Base-by-base conservation (phyloP, 2,797 vertebrate species). In the Ambastaia sidthimunki region DNA sequence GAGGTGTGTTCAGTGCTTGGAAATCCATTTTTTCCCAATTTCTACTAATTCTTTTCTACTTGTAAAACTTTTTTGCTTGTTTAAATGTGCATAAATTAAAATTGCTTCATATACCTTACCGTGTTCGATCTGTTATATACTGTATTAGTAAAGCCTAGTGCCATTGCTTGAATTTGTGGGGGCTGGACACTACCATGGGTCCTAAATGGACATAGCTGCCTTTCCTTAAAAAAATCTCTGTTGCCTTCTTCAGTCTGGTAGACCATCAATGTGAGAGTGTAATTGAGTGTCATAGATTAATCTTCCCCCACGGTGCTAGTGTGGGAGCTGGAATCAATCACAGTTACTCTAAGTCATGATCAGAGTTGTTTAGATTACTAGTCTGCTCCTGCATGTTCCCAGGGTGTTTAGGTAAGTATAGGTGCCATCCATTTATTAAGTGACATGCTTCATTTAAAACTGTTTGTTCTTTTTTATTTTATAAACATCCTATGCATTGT, bases 21-120 rank as follows among this genome's bases (percentile, higher is more conserved):
- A 88, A 85, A 90, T 89, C 90, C 85, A 85, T 73, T 88, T 80
- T 86, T 88, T 93, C 78, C 78, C 59, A 25, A 89, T 92, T 93
- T 89, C 87, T 89, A 93, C 89, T 92, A 92, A 93, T 91, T 92
- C 34, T 88, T 91, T 89, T 93, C 90, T 90, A 92, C 89, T 90
- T 92, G 80, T 80, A 82, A 71, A 69, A 70, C 60, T 82, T 85
- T 82, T 93, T 92, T 85, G 90, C 91, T 91, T 93, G 92, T 93
- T 92, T 93, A 92, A 89, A 86, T 93, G 92, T 93, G 93, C 92
- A 92, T 92, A 93, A 93, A 94, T 94, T 94, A 93, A 93, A 92
- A 89, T 74, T 76, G 90, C 91, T 92, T 93, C 90, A 73, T 92
- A 94, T 87, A 91, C 87, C 83, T 88, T 76, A 79, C 66, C 74